A percentile compares a stretch with the other conserved stretches of the same genome.
phyloP scores from a whole-genome alignment of 2,797 vertebrate species.

The Labroides dimidiatus region DNA sequence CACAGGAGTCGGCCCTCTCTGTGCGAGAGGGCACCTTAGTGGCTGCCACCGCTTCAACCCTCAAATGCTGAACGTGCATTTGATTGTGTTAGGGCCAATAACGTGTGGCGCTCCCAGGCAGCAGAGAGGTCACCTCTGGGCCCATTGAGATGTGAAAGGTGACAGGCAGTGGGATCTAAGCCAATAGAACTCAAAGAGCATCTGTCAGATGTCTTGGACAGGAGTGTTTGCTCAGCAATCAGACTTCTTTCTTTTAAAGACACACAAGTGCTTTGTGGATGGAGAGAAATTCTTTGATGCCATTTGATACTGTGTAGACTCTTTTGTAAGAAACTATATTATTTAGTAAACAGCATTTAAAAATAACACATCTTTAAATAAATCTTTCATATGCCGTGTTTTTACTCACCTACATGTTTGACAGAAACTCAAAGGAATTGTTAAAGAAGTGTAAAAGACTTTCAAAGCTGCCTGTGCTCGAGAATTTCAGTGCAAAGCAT shows the following conservation, averaged over 20 bases:
- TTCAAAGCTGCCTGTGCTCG: slow-evolving; percentile 64
- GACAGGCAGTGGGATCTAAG: slow-evolving; percentile 84
- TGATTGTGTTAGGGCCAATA: slow-evolving; percentile 88
- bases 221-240: slow-evolving; percentile 86
- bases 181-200: slow-evolving; percentile 84
- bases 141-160: slow-evolving; percentile 85
- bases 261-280: slow-evolving; percentile 37
- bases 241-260: slow-evolving; percentile 66
- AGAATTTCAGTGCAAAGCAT: slow-evolving; percentile 81
- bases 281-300: slow-evolving; percentile 36
- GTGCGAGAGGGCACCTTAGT: slow-evolving; percentile 71
- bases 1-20: slow-evolving; percentile 73
- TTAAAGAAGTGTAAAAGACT: slow-evolving; percentile 75
- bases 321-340: slow-evolving; percentile 4
- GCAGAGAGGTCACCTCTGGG: slow-evolving; percentile 82
- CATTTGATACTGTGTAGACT: not conserved
- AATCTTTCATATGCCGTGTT: slow-evolving; percentile 19
- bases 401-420: slow-evolving; percentile 26
- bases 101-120: slow-evolving; percentile 77
- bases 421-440: slow-evolving; percentile 52
- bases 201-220: slow-evolving; percentile 83
- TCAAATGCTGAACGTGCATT: slow-evolving; percentile 87
- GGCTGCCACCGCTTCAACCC: slow-evolving; percentile 75
- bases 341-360: slow-evolving; percentile 12
- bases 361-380: slow-evolving; percentile 22